Evolutionary conservation across 1,140 invertebrate genomes (phyloP), one percentile per base, ranked within the genome.

Genomic region (Drosophila nigrodunni): DNA sequence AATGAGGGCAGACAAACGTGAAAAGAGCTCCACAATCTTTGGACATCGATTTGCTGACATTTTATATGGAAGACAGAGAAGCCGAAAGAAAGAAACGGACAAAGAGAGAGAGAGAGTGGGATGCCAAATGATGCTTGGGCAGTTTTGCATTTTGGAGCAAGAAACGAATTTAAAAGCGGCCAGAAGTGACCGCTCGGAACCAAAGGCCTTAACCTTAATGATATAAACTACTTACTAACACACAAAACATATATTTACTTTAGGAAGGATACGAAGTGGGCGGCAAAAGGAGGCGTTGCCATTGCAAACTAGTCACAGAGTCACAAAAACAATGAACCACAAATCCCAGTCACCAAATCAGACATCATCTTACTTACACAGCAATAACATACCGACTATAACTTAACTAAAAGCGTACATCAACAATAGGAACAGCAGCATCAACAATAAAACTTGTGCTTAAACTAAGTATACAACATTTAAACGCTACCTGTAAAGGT

Each of bases 1-100:
- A 94, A 93, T 78, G 89, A 92, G 34, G 90, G 91, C 30, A 69
- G 91, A 55, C 86, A 85, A 50, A 81, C 89, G 83, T 91, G 81
- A 89, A 64, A 58, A 34, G 37, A 47, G 47, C 39, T 21, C n/a
- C 47, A 6, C 18, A 49, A 47, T 41, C 13, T 37, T 74, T 69
- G 62, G 69, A 65, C 43, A 66, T 59, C 47, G 18, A 30, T 35
- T 41, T 57, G 66, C 44, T 70, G 43, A 41, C 58, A 10, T 57
- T 57, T 57, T 30, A 21, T 15, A 15, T 30, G 50, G 50, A 54
- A 34, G 57, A 21, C 18, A 54, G 37, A 30, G 3, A 30, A 6
- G 4, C 4, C 25, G 25, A 30, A 30, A 5, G 25, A 30, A 30
- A 30, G 25, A 30, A 30, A 21, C 18, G 18, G 18, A 21, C 18